Conservation (phyloP, 2,888 invertebrate genomes). For the Pseudanteris insignis region DNA sequence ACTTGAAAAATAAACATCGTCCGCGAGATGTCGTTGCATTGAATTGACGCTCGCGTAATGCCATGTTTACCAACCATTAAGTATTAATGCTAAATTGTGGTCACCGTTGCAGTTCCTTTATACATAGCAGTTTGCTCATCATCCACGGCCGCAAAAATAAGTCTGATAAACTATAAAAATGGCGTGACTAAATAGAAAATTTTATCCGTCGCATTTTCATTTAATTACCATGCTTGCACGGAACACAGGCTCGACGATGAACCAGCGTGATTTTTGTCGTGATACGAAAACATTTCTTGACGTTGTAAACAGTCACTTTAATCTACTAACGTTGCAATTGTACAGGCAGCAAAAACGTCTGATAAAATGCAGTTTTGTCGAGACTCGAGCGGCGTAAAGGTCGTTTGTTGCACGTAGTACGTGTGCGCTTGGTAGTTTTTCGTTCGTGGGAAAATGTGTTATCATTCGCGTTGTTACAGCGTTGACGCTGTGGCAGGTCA, state of each 20-base stretch:
- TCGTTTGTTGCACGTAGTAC: conserved; percentile 36
- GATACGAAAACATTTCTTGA: conserved; percentile 11
- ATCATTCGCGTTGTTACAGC: conserved; percentile 38
- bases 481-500: conserved; percentile 32
- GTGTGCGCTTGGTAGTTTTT: conserved; percentile 27
- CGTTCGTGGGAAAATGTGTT: conserved; percentile 29
- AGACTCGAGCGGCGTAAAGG: conserved; percentile 27
- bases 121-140: too few species aligned
- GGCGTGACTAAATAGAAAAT: too few species aligned
- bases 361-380: conserved; percentile 37
- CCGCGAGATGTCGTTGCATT: too few species aligned
- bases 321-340: conserved; percentile 29
- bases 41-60: too few species aligned
- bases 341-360: conserved; percentile 20
- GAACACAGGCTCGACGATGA: conserved; percentile 5
- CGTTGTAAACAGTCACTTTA: conserved; percentile 31
- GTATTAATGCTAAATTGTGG: too few species aligned
- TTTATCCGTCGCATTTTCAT: not conserved
- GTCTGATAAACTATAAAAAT: too few species aligned
- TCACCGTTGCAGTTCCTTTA: too few species aligned
- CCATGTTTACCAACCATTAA: too few species aligned
- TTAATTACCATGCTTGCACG: conserved; percentile 1
- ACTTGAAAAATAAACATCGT: too few species aligned
- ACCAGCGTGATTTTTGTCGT: conserved; percentile 20
- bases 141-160: too few species aligned